Base-by-base conservation (phyloP, 2,888 invertebrate species). In the Agriopis leucophaearia region DNA sequence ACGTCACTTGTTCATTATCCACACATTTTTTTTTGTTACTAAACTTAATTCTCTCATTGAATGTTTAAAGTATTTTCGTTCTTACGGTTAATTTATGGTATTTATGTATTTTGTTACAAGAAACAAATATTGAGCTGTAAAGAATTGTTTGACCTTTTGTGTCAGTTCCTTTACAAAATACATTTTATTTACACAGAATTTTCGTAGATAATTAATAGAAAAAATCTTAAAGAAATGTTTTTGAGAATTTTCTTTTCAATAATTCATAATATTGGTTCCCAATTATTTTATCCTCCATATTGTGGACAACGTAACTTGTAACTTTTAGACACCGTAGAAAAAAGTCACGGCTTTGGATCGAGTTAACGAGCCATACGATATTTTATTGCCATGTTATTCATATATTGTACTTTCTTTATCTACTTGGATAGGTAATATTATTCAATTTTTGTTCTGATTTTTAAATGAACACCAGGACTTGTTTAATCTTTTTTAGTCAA, bases 311-410 rank as follows among this genome's bases (percentile, higher is more conserved):
- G 54, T 57, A 40, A 36, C 51, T 44, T 56, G 35, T 45, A 60
- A 67, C 69, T 63, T 67, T 68, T 70, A 73, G 75, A 70, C 68
- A 74, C 62, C 44, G 74, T 63, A 74, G 71, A 64, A 77, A 77
- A 77, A 79, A 75, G 70, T 73, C 71, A 76, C 76, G 72, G 75
- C 73, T 78, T 76, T 78, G 75, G 74, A 72, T 58, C 60, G 67
- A 78, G 76, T 78, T 80, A 82, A 83, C 77, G 82, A 83, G 68
- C 77, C 81, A 61, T 74, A 59, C 64, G 16, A 58, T 68, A 71
- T 74, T 74, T 71, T 70, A 75, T 74, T 78, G 72, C 73, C 70
- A 69, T 73, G 75, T 76, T 79, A 77, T 77, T 73, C 72, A 66
- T 76, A 75, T 74, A 73, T 74, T 66, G 66, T 78, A 74, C 74